Percentiles rank a stretch among this genome's conserved stretches.
These are phyloP conservation scores for Dendrolimus punctatus DNA, from an alignment of 1,140 invertebrate genomes.

Conservation along the genomic window DNA sequence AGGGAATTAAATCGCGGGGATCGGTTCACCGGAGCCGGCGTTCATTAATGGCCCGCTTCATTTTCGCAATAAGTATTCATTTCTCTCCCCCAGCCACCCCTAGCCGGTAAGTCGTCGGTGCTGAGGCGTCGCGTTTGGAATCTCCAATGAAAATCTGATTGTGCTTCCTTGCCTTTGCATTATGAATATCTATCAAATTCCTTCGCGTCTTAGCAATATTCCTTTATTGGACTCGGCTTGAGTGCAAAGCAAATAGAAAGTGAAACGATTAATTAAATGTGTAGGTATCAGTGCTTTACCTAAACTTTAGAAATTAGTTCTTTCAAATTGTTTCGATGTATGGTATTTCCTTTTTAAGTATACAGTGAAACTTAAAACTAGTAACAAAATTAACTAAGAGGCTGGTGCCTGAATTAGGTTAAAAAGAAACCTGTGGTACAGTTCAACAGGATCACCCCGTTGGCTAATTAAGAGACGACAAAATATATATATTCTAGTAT, in stretches of 20 bases:
- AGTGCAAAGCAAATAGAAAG: constrained; percentile 35
- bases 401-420: too few species aligned
- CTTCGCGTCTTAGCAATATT: constrained; percentile 24
- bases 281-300: constrained; percentile 22
- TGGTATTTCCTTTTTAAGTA: constrained; percentile 29
- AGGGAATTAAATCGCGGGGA: constrained; percentile 49
- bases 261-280: constrained; percentile 26
- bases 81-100: constrained; percentile 28
- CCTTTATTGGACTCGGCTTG: constrained; percentile 36
- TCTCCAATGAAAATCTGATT: constrained; percentile 61
- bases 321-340: constrained; percentile 31
- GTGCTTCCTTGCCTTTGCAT: constrained; percentile 58
- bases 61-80: constrained; percentile 68
- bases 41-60: constrained; percentile 61
- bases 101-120: not conserved
- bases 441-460: too few species aligned
- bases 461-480: too few species aligned
- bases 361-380: too few species aligned
- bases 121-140: constrained; percentile 18
- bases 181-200: constrained; percentile 57
- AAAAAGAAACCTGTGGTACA: too few species aligned
- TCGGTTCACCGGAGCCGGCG: constrained; percentile 39
- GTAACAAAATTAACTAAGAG: too few species aligned
- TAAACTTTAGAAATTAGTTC: constrained; percentile 11
- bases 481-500: too few species aligned